phyloP scores from a whole-genome alignment of 2,113 vertebrate species.

The Alethe diademata region DNA sequence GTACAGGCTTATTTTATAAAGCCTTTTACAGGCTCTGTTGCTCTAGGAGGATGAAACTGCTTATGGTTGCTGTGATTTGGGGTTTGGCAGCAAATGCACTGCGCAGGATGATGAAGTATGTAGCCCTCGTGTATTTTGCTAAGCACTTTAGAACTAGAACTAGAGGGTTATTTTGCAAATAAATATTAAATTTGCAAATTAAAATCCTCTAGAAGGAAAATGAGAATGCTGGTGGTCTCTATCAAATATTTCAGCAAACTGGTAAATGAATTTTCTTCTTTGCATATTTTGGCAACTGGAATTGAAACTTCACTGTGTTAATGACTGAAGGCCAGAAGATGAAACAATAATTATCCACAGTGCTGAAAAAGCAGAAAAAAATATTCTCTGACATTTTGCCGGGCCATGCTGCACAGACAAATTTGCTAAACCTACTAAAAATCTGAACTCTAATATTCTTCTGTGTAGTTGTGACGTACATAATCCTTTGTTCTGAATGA shows the following conservation, averaged over 20 bases:
- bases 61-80: neutral
- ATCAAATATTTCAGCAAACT: neutral
- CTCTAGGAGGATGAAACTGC: neutral
- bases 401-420: accelerated
- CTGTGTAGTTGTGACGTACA: neutral
- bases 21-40: neutral
- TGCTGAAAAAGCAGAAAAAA: neutral
- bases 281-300: neutral
- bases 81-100: neutral
- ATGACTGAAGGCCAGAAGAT: neutral
- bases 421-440: neutral
- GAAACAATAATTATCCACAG: neutral
- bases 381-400: neutral
- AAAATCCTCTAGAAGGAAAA: neutral
- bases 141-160: neutral
- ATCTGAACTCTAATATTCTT: neutral
- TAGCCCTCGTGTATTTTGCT: neutral
- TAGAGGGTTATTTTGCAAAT: neutral
- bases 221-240: neutral
- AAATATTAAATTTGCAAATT: neutral
- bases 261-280: neutral
- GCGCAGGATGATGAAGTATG: neutral
- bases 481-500: neutral
- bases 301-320: neutral
- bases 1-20: neutral